A percentile compares a stretch with the other conserved stretches of the same genome.
Conservation (phyloP, 2,113 vertebrate genomes). For the Pholis gunnellus region DNA sequence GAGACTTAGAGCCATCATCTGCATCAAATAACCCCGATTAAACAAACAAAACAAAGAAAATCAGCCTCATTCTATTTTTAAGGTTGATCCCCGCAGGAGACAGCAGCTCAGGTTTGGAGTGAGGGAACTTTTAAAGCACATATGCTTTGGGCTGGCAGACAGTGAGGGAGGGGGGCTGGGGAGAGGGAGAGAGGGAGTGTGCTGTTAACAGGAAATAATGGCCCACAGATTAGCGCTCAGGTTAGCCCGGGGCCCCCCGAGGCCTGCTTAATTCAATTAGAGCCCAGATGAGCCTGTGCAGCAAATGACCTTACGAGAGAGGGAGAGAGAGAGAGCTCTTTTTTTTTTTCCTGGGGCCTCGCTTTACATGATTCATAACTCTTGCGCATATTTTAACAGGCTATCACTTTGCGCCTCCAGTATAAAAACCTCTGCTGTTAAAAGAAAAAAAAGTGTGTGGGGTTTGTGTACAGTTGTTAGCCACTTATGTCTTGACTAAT, state of each 20-base stretch:
- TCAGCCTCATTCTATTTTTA: constrained; percentile 72
- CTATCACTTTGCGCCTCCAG: constrained; percentile 77
- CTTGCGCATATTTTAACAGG: constrained; percentile 78
- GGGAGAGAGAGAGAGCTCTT: constrained; percentile 63
- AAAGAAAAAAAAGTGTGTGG: constrained; percentile 18
- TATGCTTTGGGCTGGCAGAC: constrained; percentile 75
- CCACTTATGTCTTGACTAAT: constrained; percentile 15
- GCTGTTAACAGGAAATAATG: constrained; percentile 85
- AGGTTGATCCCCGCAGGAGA: constrained; percentile 66
- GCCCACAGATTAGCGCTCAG: constrained; percentile 85
- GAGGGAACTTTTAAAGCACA: constrained; percentile 79
- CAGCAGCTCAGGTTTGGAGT: constrained; percentile 66
- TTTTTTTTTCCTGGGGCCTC: constrained; percentile 78
- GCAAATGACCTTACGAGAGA: constrained; percentile 84
- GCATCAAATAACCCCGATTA: constrained; percentile 64
- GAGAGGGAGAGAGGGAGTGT: constrained; percentile 63
- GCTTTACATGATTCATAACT: constrained; percentile 83
- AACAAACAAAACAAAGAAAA: constrained; percentile 62
- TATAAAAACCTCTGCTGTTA: constrained; percentile 65
- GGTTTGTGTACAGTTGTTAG: constrained; percentile 37
- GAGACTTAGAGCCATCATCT: constrained; percentile 67
- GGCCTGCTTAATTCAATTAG: constrained; percentile 87
- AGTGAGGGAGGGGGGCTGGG: constrained; percentile 49
- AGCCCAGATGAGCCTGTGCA: constrained; percentile 84
- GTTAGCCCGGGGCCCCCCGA: constrained; percentile 82